Conservation (phyloP, 2,888 invertebrate genomes). For the Lasius fuliginosus region DNA sequence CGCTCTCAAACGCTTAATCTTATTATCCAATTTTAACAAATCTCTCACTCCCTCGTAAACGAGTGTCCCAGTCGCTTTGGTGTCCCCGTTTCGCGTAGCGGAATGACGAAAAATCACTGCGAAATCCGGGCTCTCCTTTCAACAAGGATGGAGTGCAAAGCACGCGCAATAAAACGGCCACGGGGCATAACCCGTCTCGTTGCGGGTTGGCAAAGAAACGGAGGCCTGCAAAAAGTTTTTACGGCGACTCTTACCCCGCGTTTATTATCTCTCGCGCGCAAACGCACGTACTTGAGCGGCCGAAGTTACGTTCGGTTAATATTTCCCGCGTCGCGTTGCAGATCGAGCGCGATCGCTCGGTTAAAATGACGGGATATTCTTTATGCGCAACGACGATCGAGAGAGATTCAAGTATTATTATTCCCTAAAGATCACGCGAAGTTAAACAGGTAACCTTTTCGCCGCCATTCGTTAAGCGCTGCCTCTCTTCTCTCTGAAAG, state of each 20-base stretch:
- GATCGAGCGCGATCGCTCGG: slow-evolving; percentile 13
- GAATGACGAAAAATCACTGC: not conserved
- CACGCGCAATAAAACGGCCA: slow-evolving; percentile 48
- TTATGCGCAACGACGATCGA: not conserved
- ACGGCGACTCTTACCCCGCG: slow-evolving; percentile 65
- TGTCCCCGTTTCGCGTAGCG: slow-evolving; percentile 22
- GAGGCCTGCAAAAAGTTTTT: slow-evolving; percentile 66
- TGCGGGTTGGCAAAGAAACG: slow-evolving; percentile 55
- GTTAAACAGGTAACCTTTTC: slow-evolving; percentile 47
- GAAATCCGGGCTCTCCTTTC: slow-evolving; percentile 21
- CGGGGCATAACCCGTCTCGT: slow-evolving; percentile 25
- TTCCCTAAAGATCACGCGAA: slow-evolving; percentile 44
- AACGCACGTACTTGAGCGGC: slow-evolving; percentile 23
- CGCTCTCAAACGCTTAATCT: not conserved
- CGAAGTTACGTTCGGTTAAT: slow-evolving; percentile 54
- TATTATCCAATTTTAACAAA: not conserved
- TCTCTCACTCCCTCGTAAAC: slow-evolving; percentile 6
- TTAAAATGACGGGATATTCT: slow-evolving; percentile 4
- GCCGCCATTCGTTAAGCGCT: not conserved
- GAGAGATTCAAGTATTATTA: slow-evolving; percentile 13
- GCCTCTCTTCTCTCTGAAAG: not conserved
- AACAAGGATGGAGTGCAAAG: slow-evolving; percentile 30
- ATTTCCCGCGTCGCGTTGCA: slow-evolving; percentile 25
- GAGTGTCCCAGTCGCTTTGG: not conserved
- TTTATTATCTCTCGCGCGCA: slow-evolving; percentile 66